Evolutionary conservation across 2,888 invertebrate genomes (phyloP), one percentile per base, ranked within the genome.

Genomic region (Galerucella nymphaeae): DNA sequence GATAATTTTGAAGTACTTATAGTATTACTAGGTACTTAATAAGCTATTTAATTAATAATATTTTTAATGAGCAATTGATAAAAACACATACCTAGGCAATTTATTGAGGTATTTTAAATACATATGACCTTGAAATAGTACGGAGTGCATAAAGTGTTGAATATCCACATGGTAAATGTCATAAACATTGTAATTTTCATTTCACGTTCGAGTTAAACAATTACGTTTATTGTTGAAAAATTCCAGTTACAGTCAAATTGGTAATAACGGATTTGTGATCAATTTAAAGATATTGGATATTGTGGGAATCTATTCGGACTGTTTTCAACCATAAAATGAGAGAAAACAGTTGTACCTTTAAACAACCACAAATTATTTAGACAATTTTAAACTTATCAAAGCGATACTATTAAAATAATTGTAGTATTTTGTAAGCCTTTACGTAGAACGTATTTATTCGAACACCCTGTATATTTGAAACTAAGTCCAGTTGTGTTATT

Each of bases 191-290:
- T n/a, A 48, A 48, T 48, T 48, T 48, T 8, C 48, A 48, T 48
- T 48, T 48, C 48, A 48, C 48, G 48, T 48, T 48, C n/a, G 48
- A 48, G 14, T 48, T 48, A 48, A 48, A 48, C 48, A 48, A 48
- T 48, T 14, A 4, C n/a, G 5, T 48, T 14, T 14, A n/a, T 48
- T 48, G 13, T 14, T 48, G 13, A 14, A n/a, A 48, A 48, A n/a
- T 48, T 48, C n/a, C n/a, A 48, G 48, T 48, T 48, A 48, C 48
- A 48, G 13, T 5, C n/a, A n/a, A 48, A 48, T 48, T 48, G 48
- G n/a, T 48, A 48, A 13, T 48, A 48, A 48, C 48, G 48, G 48
- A 48, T 48, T n/a, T 14, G 48, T 48, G n/a, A 48, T 48, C 14
- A n/a, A n/a, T n/a, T n/a, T n/a, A 13, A 48, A n/a, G 11, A 45